Evolutionary conservation across 1,140 invertebrate species (phyloP).

Genomic region (Spodoptera litura): DNA sequence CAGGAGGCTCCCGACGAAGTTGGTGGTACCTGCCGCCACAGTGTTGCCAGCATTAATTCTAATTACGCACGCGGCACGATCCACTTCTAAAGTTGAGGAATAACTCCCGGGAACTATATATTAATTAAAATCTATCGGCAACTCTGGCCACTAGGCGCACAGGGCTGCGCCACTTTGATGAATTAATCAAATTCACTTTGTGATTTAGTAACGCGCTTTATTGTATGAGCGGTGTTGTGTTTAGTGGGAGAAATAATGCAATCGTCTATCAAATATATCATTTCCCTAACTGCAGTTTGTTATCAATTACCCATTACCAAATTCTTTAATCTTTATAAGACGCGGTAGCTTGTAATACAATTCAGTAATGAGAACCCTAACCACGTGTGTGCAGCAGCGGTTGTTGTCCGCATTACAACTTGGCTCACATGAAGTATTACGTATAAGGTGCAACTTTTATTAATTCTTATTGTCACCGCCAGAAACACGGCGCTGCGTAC

Average conservation of each 20-base stretch:
- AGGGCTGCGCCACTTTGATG: conserved; percentile 29
- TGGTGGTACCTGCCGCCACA: conserved; percentile 27
- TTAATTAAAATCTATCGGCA: conserved; percentile 53
- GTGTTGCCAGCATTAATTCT: conserved; percentile 48
- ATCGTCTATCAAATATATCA: background rate
- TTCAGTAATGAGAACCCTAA: background rate
- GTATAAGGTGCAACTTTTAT: conserved; percentile 34
- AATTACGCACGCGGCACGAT: conserved; percentile 46
- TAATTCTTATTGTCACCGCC: conserved; percentile 22
- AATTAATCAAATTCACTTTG: conserved; percentile 29
- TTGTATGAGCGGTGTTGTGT: background rate
- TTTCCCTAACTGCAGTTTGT: too few species aligned
- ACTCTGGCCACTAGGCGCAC: conserved; percentile 32
- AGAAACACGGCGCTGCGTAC: background rate
- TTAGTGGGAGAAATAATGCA: background rate
- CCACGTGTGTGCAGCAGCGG: background rate
- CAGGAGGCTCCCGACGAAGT: conserved; percentile 34
- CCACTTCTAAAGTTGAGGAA: conserved; percentile 46
- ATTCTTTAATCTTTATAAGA: too few species aligned
- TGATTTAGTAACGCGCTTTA: conserved; percentile 21
- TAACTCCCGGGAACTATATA: conserved; percentile 54
- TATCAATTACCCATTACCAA: too few species aligned
- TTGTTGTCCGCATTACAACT: conserved; percentile 6
- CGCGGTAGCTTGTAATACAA: too few species aligned
- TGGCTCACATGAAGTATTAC: conserved; percentile 20